Evolutionary conservation across 2,888 invertebrate genomes (phyloP).

Genomic region (Lydus trimaculatus): DNA sequence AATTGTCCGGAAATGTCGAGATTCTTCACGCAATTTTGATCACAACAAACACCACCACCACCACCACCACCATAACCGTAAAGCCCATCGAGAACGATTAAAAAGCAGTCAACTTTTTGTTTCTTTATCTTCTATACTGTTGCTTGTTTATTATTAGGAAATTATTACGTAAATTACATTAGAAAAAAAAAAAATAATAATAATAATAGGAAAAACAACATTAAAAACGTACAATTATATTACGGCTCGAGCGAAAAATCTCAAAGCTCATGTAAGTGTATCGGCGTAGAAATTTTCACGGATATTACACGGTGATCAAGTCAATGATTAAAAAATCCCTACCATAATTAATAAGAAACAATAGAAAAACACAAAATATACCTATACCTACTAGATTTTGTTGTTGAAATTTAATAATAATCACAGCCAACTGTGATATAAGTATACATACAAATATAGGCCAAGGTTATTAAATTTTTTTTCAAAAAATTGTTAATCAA

Average conservation of each 20-base stretch:
- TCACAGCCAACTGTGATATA: not conserved
- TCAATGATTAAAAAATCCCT: not conserved
- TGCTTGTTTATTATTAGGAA: not conserved
- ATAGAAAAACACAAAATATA: not conserved
- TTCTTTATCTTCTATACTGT: not conserved
- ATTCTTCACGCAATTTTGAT: conserved; percentile 40
- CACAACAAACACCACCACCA: conserved; percentile 36
- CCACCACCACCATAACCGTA: conserved; percentile 34
- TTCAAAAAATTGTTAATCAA: too few species aligned
- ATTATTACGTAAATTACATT: not conserved
- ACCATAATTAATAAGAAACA: not conserved
- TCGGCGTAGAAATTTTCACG: not conserved
- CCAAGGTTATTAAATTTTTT: too few species aligned
- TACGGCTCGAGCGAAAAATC: not conserved
- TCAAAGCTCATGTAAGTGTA: conserved; percentile 4
- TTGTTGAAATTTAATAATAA: too few species aligned
- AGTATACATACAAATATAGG: not conserved
- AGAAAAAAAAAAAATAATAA: too few species aligned
- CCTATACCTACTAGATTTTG: too few species aligned
- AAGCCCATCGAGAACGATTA: conserved; percentile 36
- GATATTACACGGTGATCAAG: conserved; percentile 1
- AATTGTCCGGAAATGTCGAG: conserved; percentile 38
- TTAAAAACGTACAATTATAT: not conserved
- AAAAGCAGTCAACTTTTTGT: conserved; percentile 36
- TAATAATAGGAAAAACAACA: too few species aligned